Conservation (phyloP, 2,888 invertebrate genomes). For the Aporophyla nigra region DNA sequence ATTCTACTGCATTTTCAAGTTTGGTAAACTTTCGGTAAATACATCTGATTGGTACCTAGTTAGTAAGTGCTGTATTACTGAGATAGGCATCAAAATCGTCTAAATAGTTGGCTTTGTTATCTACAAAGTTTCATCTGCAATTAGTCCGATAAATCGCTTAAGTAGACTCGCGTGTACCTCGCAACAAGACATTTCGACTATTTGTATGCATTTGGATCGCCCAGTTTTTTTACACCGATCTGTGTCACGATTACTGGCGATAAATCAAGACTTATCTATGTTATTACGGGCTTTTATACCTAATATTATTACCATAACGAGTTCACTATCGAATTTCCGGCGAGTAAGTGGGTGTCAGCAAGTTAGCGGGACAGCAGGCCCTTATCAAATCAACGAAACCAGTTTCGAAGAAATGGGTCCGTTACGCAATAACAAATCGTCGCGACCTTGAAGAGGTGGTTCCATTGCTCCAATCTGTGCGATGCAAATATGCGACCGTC, state of each 20-base stretch:
- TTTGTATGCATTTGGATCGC: slow-evolving; percentile 47
- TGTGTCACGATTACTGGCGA: slow-evolving; percentile 13
- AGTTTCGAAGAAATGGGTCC: slow-evolving; percentile 53
- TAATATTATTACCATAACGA: slow-evolving; percentile 49
- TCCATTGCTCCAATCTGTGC: slow-evolving; percentile 42
- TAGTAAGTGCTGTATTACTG: slow-evolving; percentile 2
- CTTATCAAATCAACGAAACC: slow-evolving; percentile 52
- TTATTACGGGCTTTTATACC: slow-evolving; percentile 42
- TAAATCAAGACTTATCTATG: slow-evolving; percentile 34
- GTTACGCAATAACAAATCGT: slow-evolving; percentile 58
- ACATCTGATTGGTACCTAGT: neutral
- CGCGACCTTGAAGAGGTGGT: slow-evolving; percentile 66
- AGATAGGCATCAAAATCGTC: slow-evolving; percentile 22
- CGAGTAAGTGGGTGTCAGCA: slow-evolving; percentile 42
- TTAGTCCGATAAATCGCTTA: slow-evolving; percentile 36
- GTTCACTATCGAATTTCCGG: slow-evolving; percentile 40
- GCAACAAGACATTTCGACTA: slow-evolving; percentile 41
- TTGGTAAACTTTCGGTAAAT: neutral
- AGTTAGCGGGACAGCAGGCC: slow-evolving; percentile 44
- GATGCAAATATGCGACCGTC: slow-evolving; percentile 57
- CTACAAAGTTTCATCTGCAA: slow-evolving; percentile 49
- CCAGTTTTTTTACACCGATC: slow-evolving; percentile 31
- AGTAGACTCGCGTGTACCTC: slow-evolving; percentile 43
- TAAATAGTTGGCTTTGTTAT: slow-evolving; percentile 37
- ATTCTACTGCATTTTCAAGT: slow-evolving; percentile 1